Conservation (phyloP, 2,888 invertebrate species). For the Zhuqinia jingwanae region DNA sequence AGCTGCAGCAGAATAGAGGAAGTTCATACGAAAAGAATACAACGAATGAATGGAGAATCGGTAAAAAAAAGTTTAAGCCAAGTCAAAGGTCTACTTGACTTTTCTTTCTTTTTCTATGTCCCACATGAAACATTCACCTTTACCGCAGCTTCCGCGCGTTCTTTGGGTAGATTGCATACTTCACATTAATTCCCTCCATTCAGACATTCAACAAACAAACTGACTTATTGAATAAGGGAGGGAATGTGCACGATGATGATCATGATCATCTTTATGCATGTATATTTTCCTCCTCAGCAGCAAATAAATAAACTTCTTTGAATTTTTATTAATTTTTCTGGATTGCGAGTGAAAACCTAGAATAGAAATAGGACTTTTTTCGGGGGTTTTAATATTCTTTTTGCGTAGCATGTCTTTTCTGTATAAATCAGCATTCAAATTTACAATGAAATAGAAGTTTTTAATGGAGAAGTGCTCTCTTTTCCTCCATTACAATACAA, state of each 20-base stretch:
- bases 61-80: background rate
- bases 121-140: slow-evolving; percentile 16
- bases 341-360: background rate
- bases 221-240: too few species aligned
- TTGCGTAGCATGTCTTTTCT: background rate
- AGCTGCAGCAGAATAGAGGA: too few species aligned
- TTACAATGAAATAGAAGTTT: background rate
- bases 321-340: too few species aligned
- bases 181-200: slow-evolving; percentile 14
- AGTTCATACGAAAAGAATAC: too few species aligned
- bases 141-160: background rate
- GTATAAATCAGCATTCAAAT: slow-evolving; percentile 39
- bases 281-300: too few species aligned
- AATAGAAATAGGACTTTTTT: background rate
- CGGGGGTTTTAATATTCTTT: slow-evolving; percentile 27
- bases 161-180: too few species aligned
- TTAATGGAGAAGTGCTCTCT: too few species aligned
- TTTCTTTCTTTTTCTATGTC: background rate
- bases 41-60: background rate
- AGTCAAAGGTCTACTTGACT: background rate
- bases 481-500: background rate
- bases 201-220: too few species aligned
- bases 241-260: too few species aligned
- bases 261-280: too few species aligned
- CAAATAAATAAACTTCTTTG: too few species aligned